phyloP scores from a whole-genome alignment of 2,113 vertebrate species.

The Tenebrosternarchus preto region DNA sequence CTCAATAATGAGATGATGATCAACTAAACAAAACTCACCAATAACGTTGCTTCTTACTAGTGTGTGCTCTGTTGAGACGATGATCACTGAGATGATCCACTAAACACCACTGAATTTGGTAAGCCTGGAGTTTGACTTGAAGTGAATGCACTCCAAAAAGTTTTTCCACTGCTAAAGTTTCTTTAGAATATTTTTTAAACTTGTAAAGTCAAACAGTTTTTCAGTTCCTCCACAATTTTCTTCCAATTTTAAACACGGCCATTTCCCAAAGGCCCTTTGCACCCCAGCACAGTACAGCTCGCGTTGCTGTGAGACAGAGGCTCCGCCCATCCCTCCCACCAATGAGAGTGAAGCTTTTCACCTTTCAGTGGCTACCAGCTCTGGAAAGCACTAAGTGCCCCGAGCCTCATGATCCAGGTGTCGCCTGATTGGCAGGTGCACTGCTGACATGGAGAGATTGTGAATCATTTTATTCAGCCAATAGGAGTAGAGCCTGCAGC shows the following conservation, averaged over 20 bases:
- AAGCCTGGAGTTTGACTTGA: neutral
- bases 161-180: neutral
- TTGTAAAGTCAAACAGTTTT: too few species aligned
- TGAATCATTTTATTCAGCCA: too few species aligned
- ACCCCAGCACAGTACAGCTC: neutral
- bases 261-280: neutral
- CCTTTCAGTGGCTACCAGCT: too few species aligned
- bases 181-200: neutral
- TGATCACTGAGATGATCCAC: slow-evolving; percentile 3
- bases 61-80: neutral
- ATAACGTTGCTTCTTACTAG: neutral
- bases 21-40: slow-evolving; percentile 34
- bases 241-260: neutral
- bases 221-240: neutral
- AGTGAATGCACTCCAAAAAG: neutral
- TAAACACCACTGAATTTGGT: neutral
- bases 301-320: too few species aligned
- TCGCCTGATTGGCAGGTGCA: too few species aligned
- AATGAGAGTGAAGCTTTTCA: too few species aligned
- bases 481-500: too few species aligned
- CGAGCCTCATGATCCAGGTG: too few species aligned
- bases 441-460: too few species aligned
- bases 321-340: too few species aligned
- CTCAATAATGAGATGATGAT: slow-evolving; percentile 33
- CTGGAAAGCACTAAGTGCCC: too few species aligned